phyloP scores from a whole-genome alignment of 2,113 vertebrate genomes.

The Lucifuga dentata region DNA sequence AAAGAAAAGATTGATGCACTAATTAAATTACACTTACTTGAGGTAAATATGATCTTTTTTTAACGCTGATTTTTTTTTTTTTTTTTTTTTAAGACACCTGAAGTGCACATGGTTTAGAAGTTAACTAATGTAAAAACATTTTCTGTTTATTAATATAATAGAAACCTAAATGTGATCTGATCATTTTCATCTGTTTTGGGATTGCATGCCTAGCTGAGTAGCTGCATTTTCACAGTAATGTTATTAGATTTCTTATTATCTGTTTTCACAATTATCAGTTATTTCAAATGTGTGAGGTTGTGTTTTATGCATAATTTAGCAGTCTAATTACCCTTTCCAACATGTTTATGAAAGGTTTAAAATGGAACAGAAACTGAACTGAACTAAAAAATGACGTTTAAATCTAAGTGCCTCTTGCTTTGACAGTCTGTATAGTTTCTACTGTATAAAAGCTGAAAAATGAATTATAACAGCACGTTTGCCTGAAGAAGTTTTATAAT shows the following conservation, averaged over 20 bases:
- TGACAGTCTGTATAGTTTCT: constrained; percentile 45
- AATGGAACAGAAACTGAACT: constrained; percentile 5
- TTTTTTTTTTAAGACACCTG: constrained; percentile 4
- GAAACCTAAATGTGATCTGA: constrained; percentile 13
- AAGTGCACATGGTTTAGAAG: constrained; percentile 1
- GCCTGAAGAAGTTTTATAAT: constrained; percentile 81
- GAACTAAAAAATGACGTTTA: constrained; percentile 35
- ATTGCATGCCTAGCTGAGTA: neutral
- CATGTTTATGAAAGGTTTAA: constrained; percentile 11
- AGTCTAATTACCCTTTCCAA: neutral
- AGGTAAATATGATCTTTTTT: constrained; percentile 10
- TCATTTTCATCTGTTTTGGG: neutral
- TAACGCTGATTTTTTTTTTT: no score
- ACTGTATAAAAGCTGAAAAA: constrained; percentile 62
- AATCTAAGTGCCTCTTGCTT: constrained; percentile 46
- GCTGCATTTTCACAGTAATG: neutral
- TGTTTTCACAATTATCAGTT: neutral
- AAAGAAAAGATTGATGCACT: constrained; percentile 11
- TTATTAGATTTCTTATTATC: constrained; percentile 6
- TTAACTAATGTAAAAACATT: neutral
- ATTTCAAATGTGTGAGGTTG: neutral
- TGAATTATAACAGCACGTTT: constrained; percentile 63
- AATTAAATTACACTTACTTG: constrained; percentile 30
- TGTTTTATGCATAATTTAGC: neutral
- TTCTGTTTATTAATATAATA: constrained; percentile 5